A percentile compares a stretch with the other conserved stretches of the same genome.
phyloP scores from a whole-genome alignment of 2,797 vertebrate genomes.

The Phataginus tricuspis region DNA sequence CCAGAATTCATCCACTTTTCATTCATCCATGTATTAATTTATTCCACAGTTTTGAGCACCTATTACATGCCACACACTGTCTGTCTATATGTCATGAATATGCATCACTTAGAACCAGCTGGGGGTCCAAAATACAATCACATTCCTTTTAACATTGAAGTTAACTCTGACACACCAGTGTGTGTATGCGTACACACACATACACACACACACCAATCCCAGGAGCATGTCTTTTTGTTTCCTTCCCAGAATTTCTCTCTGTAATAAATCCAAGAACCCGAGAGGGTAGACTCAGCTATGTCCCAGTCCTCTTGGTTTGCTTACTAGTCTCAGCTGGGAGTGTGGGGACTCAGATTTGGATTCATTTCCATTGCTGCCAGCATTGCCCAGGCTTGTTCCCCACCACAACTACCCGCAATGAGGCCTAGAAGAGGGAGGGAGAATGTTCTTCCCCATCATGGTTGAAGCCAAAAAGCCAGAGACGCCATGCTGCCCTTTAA shows the following conservation, averaged over 20 bases:
- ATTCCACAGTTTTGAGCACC: neutral
- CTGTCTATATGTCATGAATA: neutral
- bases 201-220: neutral
- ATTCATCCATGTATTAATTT: neutral
- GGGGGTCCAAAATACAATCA: neutral
- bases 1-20: neutral
- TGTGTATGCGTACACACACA: neutral
- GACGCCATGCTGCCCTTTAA: neutral
- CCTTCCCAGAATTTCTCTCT: neutral
- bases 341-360: neutral
- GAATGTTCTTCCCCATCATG: neutral
- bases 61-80: neutral
- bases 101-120: neutral
- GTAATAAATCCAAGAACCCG: neutral
- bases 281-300: neutral
- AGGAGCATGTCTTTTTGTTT: neutral
- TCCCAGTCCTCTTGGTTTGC: neutral
- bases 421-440: neutral
- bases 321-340: neutral
- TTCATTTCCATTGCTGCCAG: neutral
- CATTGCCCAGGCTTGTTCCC: neutral
- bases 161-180: neutral
- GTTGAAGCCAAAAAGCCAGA: neutral
- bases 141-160: conserved; percentile 17
- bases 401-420: neutral